These are phyloP conservation scores for Ptilonorhynchus violaceus DNA, from an alignment of 2,113 vertebrate species.

Conservation along the genomic window DNA sequence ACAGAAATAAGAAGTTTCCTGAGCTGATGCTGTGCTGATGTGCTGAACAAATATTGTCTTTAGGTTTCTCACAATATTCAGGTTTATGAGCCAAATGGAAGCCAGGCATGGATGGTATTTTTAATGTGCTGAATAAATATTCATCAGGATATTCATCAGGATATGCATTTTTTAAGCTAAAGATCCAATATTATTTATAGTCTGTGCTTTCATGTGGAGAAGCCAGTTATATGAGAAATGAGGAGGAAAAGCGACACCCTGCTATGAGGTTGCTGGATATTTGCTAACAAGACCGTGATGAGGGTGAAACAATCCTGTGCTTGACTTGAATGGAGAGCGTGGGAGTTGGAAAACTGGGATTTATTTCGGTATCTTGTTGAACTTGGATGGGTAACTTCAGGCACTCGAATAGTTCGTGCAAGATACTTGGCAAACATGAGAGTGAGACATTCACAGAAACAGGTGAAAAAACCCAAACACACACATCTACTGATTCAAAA, in stretches of 20 bases:
- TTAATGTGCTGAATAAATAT: constrained; percentile 46
- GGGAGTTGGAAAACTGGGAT: background rate
- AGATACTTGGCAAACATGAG: background rate
- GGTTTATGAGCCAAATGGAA: constrained; percentile 41
- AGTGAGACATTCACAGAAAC: background rate
- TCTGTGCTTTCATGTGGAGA: background rate
- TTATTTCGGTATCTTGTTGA: background rate
- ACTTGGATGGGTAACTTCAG: background rate
- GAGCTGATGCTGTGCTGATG: background rate
- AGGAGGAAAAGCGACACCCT: background rate
- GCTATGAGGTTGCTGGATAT: background rate
- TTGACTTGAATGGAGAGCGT: background rate
- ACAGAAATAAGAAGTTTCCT: background rate
- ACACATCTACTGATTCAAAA: background rate
- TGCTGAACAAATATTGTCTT: constrained; percentile 17
- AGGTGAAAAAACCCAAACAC: background rate
- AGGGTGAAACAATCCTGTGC: background rate
- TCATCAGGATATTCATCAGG: constrained; percentile 25
- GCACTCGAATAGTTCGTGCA: background rate
- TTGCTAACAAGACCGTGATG: background rate
- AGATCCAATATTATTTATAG: constrained; percentile 17
- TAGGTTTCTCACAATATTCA: background rate
- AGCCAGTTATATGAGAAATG: background rate
- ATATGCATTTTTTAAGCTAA: constrained; percentile 37
- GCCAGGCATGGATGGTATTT: background rate